Evolutionary conservation across 2,113 vertebrate genomes (phyloP), one percentile per base, ranked within the genome.

Genomic region (Sialia sialis): DNA sequence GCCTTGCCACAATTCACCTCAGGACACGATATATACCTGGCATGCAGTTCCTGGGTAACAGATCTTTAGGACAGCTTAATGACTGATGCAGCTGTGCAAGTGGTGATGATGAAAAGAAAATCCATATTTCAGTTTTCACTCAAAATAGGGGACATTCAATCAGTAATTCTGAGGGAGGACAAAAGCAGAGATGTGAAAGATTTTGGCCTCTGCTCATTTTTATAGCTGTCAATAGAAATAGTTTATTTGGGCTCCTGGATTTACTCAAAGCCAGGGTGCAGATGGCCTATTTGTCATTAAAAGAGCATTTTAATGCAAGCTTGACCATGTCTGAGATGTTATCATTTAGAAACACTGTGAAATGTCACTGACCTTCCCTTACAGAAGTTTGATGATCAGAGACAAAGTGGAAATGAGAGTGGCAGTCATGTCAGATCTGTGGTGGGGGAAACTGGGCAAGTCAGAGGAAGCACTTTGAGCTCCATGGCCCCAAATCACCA

Each of bases 61-160:
- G 90, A 97, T 97, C 96, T 97, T 95, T 48, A 89, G 95, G 96
- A 97, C 95, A 96, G 95, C 79, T 96, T 96, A 96, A 97, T 95
- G 97, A 96, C 93, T 67, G 94, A 96, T 96, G 84, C 95, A 90
- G 96, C 96, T 93, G 93, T 91, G 87, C 91, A 94, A 96, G 96
- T 84, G 76, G 94, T 84, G 91, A 69, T 94, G 95, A 96, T 94
- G 95, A 95, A 92, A 95, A 92, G 86, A 94, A 97, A 97, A 96
- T 97, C 96, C 95, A 97, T 96, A 97, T 91, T 96, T 97, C 92
- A 96, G 83, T 84, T 91, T 92, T 91, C 0, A 5, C 94, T 95
- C 94, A 96, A 90, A 96, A 95, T 4, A 72, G 69, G 84, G 92
- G 84, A 87, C 86, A 74, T 92, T 97, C 97, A 93, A 81, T 97